Evolutionary conservation across 2,113 vertebrate species (phyloP).

Genomic region (Dasypus novemcinctus): DNA sequence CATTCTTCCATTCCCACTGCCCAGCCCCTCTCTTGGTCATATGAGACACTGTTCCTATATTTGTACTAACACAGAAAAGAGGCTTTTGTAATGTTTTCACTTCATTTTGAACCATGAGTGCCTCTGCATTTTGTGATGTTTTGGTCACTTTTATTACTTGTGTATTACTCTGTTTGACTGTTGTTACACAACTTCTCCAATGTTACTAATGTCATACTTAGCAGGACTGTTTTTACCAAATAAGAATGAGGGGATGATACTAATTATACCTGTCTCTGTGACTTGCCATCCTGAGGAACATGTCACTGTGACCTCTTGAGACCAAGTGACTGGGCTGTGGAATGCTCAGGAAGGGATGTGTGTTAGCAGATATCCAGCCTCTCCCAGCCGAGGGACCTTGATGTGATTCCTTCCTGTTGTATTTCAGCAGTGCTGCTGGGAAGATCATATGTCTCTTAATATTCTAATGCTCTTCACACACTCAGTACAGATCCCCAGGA

Average conservation of each 20-base stretch:
- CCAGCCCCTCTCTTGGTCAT: neutral
- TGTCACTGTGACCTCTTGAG: neutral
- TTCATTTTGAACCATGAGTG: too few species aligned
- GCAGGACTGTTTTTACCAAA: neutral
- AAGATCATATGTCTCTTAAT: neutral
- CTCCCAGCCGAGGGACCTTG: neutral
- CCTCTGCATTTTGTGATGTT: neutral
- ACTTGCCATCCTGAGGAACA: neutral
- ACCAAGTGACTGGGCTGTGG: neutral
- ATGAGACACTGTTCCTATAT: neutral
- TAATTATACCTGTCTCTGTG: neutral
- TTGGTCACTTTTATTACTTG: neutral
- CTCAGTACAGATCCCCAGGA: neutral
- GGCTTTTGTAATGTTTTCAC: neutral
- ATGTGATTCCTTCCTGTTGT: neutral
- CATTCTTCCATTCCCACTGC: too few species aligned
- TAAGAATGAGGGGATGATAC: neutral
- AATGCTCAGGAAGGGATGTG: neutral
- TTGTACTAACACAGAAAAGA: neutral
- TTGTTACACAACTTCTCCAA: neutral
- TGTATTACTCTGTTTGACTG: neutral
- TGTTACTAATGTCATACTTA: accelerated
- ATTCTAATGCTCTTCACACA: neutral
- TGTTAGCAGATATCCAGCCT: too few species aligned
- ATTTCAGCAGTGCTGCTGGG: too few species aligned